Conservation (phyloP, 2,113 vertebrate genomes). For the Elephantulus edwardii region DNA sequence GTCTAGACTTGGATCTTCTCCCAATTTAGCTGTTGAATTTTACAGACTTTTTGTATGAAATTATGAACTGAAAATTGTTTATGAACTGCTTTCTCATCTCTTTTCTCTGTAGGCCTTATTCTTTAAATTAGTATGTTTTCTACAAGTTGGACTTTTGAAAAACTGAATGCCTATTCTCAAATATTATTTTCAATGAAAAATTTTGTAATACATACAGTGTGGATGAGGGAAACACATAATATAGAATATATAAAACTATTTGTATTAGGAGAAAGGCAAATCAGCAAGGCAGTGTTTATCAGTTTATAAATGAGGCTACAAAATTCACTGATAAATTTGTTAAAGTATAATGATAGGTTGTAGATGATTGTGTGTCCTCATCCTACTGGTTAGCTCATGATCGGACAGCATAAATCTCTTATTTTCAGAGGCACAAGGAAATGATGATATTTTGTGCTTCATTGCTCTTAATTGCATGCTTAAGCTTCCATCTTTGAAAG, state of each 20-base stretch:
- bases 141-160: neutral
- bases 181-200: neutral
- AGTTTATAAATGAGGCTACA: conserved; percentile 40
- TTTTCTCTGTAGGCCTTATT: neutral
- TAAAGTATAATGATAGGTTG: conserved; percentile 67
- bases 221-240: neutral
- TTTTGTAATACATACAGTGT: neutral
- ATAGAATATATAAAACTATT: neutral
- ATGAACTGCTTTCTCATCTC: neutral
- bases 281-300: neutral
- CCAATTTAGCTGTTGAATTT: neutral
- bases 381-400: conserved; percentile 50
- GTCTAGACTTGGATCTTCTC: neutral
- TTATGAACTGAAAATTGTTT: neutral
- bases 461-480: conserved; percentile 44
- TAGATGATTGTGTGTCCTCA: neutral
- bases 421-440: conserved; percentile 70
- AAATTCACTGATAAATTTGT: conserved; percentile 49
- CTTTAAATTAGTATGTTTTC: neutral
- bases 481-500: conserved; percentile 58
- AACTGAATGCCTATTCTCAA: neutral
- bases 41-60: neutral
- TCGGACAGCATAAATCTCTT: conserved; percentile 52
- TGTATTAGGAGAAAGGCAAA: neutral
- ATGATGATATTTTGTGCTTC: conserved; percentile 74